phyloP scores from a whole-genome alignment of 2,113 vertebrate species.

The Nerophis ophidion region DNA sequence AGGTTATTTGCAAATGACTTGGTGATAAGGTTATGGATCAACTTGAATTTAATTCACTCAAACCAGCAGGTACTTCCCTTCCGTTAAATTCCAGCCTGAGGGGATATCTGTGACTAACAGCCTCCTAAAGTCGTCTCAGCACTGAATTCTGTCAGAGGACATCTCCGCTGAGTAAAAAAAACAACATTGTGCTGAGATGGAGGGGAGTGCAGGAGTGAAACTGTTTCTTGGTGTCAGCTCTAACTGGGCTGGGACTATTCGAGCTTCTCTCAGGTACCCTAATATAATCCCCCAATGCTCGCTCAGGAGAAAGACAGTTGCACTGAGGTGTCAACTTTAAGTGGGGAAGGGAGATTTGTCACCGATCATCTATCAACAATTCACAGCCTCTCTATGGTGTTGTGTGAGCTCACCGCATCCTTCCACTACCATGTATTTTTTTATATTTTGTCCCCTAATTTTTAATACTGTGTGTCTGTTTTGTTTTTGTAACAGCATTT shows the following conservation, averaged over 20 bases:
- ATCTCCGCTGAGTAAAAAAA: constrained; percentile 54
- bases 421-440: constrained; percentile 10
- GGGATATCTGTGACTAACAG: constrained; percentile 57
- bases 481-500: constrained; percentile 14
- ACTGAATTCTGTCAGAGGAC: constrained; percentile 60
- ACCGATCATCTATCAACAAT: constrained; percentile 62
- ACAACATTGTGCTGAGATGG: constrained; percentile 55
- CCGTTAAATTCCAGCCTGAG: constrained; percentile 53
- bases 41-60: constrained; percentile 55
- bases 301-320: constrained; percentile 55
- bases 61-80: constrained; percentile 49
- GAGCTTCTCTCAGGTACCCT: constrained; percentile 60
- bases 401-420: constrained; percentile 24
- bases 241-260: constrained; percentile 64
- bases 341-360: constrained; percentile 63
- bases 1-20: constrained; percentile 44
- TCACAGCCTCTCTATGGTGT: constrained; percentile 42
- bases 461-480: constrained; percentile 6
- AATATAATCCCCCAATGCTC: constrained; percentile 60
- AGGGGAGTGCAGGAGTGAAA: constrained; percentile 49
- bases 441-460: constrained; percentile 29
- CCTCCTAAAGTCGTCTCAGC: constrained; percentile 39
- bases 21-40: constrained; percentile 48
- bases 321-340: constrained; percentile 64
- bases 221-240: constrained; percentile 64